These are phyloP conservation scores for Pogonocichla stellata DNA, from an alignment of 2,113 vertebrate genomes.

Conservation along the genomic window DNA sequence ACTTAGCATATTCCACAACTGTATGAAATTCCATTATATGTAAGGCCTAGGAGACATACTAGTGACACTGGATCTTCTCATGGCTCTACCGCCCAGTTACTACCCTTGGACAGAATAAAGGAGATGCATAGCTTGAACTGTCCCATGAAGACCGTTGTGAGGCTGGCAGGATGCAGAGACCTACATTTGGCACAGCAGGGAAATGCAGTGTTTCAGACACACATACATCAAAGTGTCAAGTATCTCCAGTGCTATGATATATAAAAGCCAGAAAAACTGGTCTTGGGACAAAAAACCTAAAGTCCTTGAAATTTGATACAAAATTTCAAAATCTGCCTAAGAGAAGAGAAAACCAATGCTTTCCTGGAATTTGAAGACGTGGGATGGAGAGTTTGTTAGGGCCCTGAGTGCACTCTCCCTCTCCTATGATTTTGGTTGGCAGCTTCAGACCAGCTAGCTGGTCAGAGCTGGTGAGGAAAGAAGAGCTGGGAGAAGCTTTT, in stretches of 20 bases:
- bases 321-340: not conserved
- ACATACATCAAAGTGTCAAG: not conserved
- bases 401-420: not conserved
- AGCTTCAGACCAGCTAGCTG: not conserved
- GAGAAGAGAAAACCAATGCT: not conserved
- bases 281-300: not conserved
- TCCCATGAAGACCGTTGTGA: rapidly evolving
- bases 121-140: not conserved
- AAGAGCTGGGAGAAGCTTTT: not conserved
- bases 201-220: not conserved
- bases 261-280: not conserved
- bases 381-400: not conserved
- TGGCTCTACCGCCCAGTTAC: not conserved
- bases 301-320: not conserved
- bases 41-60: not conserved
- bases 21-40: not conserved
- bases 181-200: not conserved
- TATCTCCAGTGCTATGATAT: not conserved
- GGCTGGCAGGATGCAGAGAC: not conserved
- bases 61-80: not conserved
- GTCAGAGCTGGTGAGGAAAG: not conserved
- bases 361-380: not conserved
- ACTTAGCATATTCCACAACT: not conserved
- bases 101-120: not conserved
- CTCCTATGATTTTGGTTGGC: not conserved